phyloP scores from a whole-genome alignment of 2,113 vertebrate genomes.

The Dipodomys spectabilis region DNA sequence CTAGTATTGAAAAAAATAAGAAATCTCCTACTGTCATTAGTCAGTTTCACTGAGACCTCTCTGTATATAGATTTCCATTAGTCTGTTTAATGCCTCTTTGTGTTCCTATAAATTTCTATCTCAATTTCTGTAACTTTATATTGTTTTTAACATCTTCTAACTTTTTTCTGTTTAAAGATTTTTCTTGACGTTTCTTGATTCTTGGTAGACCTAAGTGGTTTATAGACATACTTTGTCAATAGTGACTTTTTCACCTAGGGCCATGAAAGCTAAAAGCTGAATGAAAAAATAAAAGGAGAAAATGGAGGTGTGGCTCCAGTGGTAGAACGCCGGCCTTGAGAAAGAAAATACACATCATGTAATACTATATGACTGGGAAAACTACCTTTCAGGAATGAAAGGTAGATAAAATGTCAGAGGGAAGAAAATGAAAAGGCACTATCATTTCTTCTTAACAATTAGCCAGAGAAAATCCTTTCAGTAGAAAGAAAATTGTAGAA shows the following conservation, averaged over 20 bases:
- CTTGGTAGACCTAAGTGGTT: not conserved
- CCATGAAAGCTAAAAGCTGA: not conserved
- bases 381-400: not conserved
- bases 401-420: not conserved
- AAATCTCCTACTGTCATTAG: not conserved
- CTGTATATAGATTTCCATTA: not conserved
- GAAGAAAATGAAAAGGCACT: not conserved
- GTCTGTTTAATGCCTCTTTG: not conserved
- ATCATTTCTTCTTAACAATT: not conserved
- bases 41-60: not conserved
- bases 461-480: not conserved
- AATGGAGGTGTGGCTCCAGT: too few species aligned
- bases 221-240: not conserved
- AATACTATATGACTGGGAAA: not conserved
- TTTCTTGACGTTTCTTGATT: not conserved
- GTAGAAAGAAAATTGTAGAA: not conserved
- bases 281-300: not conserved
- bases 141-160: not conserved
- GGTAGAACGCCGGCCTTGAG: too few species aligned
- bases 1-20: not conserved
- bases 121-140: not conserved
- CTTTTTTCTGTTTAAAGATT: not conserved
- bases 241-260: not conserved
- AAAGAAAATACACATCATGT: too few species aligned
- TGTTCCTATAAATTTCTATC: not conserved